Conservation (phyloP, 2,113 vertebrate species). For the Platanista minor region DNA sequence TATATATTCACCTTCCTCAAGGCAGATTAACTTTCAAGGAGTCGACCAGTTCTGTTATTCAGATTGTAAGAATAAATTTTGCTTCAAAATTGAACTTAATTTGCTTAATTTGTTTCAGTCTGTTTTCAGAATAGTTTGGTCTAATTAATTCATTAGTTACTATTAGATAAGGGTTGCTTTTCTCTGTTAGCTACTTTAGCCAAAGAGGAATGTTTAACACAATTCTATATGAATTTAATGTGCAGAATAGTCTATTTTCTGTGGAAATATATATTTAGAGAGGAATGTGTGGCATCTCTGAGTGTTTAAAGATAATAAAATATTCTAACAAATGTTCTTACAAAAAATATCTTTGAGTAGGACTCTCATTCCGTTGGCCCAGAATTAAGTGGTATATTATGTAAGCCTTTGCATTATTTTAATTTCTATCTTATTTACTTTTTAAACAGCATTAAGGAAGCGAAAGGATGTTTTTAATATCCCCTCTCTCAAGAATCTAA, state of each 20-base stretch:
- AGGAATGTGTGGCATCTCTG: slow-evolving; percentile 25
- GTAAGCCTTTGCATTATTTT: slow-evolving; percentile 16
- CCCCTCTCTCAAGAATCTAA: not conserved
- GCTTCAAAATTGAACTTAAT: slow-evolving; percentile 42
- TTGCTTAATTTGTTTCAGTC: slow-evolving; percentile 34
- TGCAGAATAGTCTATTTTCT: not conserved
- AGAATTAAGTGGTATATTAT: slow-evolving; percentile 39
- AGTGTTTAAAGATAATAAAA: slow-evolving; percentile 38
- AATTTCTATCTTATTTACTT: slow-evolving; percentile 6
- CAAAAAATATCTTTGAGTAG: slow-evolving; percentile 46
- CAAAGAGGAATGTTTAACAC: slow-evolving; percentile 21
- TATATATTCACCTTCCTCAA: slow-evolving; percentile 18
- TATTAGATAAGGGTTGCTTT: slow-evolving; percentile 7
- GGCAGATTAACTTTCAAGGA: not conserved
- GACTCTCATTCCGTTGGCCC: slow-evolving; percentile 39
- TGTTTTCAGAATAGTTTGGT: slow-evolving; percentile 36
- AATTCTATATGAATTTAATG: slow-evolving; percentile 9
- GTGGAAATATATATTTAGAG: not conserved
- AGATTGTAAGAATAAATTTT: slow-evolving; percentile 24
- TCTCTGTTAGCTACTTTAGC: not conserved
- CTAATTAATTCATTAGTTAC: slow-evolving; percentile 21
- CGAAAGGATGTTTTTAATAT: not conserved
- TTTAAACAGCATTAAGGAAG: slow-evolving; percentile 20
- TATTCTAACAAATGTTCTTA: slow-evolving; percentile 45
- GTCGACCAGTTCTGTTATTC: slow-evolving; percentile 16